Evolutionary conservation across 2,113 vertebrate species (phyloP), one percentile per base, ranked within the genome.

Genomic region (Eurypyga helias): DNA sequence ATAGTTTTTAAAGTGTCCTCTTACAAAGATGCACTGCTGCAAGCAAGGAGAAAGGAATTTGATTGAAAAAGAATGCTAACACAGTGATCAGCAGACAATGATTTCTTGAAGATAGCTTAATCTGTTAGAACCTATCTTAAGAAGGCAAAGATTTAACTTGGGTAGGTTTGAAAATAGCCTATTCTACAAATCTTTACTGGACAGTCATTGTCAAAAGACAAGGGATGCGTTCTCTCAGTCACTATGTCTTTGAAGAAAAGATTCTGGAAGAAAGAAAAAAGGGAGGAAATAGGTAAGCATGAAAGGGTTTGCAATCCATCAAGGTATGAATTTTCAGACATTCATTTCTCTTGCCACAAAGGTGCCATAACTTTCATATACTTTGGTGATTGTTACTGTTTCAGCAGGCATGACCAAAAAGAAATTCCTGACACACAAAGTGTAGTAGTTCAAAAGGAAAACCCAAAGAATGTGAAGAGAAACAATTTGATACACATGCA

Each of bases 401-500:
- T 34, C 21, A 57, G 46, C 10, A 48, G 55, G 78, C 34, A 66
- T 21, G 38, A 79, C 51, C 46, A 89, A 89, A 86, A 85, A 92
- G 84, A 23, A 92, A 89, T 77, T 65, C 83, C 93, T 96, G 58
- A 61, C 18, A 73, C 82, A 36, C 86, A 66, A 87, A 86, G 78
- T 51, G 91, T 62, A 91, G 83, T 51, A 92, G 75, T 75, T 91
- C 92, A 84, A 43, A 94, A 83, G 78, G 82, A 89, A 96, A 96
- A 75, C 92, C 70, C 61, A 23, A 76, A 64, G 77, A 43, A 48
- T 7, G 69, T 72, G 89, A 67, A 85, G 86, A 93, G 96, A 96
- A 29, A 89, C 96, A 95, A 92, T 1, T 41, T 41, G 41, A 93
- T 96, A 89, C 96, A 97, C 97, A 96, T 96, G 97, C 94, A 97